Evolutionary conservation across 2,113 vertebrate species (phyloP).

Genomic region (Pelecanus crispus): DNA sequence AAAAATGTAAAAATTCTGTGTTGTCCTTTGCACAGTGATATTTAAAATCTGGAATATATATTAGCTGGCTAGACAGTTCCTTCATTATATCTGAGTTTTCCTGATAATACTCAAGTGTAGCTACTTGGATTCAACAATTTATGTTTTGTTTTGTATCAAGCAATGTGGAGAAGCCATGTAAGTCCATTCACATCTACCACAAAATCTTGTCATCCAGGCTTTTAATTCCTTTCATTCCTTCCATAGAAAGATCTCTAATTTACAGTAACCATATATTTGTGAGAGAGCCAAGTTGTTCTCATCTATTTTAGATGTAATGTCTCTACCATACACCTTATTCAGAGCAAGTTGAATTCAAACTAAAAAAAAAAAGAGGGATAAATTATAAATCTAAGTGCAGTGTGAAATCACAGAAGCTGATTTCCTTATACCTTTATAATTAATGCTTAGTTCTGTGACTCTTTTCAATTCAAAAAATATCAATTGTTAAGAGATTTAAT

Average conservation of each 20-base stretch:
- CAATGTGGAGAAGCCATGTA: not conserved
- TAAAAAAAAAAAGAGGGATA: not conserved
- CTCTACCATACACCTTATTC: not conserved
- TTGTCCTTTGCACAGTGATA: not conserved
- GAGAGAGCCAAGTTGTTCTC: not conserved
- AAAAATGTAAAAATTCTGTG: not conserved
- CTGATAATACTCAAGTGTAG: not conserved
- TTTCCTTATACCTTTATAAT: not conserved
- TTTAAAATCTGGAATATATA: not conserved
- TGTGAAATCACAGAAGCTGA: not conserved
- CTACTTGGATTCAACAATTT: not conserved
- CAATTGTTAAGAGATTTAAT: not conserved
- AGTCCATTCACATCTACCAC: not conserved
- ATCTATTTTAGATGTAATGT: not conserved
- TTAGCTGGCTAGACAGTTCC: not conserved
- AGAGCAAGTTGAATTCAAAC: not conserved
- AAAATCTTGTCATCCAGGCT: not conserved
- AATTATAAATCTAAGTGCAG: not conserved
- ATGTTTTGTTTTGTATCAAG: not conserved
- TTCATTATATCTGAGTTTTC: not conserved
- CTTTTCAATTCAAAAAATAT: not conserved
- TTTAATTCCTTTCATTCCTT: not conserved
- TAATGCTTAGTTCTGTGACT: not conserved
- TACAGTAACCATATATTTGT: not conserved
- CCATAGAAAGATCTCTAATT: not conserved